A percentile compares a stretch with the other conserved stretches of the same genome.
Conservation (phyloP, 2,113 vertebrate species). For the Saccopteryx bilineata region DNA sequence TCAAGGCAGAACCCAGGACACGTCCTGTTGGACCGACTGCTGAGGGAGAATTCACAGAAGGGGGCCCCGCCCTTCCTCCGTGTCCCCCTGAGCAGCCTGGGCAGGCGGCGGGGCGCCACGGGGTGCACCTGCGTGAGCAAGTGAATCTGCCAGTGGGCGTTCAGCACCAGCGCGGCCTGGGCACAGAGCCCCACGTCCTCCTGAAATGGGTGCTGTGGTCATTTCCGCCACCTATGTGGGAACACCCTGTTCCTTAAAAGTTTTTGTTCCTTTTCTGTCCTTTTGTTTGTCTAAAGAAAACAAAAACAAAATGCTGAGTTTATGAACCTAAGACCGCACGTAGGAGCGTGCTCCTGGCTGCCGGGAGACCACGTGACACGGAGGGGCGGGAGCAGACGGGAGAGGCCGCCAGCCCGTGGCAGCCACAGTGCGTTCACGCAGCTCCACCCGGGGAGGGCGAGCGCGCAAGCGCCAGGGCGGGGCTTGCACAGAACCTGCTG, state of each 20-base stretch:
- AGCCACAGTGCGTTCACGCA: too few species aligned
- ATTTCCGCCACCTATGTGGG: background rate
- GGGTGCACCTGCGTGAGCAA: too few species aligned
- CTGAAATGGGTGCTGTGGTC: constrained; percentile 71
- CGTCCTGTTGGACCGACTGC: constrained; percentile 79
- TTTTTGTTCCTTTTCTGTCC: constrained; percentile 27
- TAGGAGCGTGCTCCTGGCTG: too few species aligned
- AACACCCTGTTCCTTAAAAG: constrained; percentile 67
- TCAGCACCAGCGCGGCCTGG: background rate
- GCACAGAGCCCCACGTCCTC: constrained; percentile 71
- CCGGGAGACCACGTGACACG: too few species aligned
- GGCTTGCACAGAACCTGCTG: background rate
- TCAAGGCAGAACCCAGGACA: constrained; percentile 63
- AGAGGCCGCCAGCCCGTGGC: too few species aligned
- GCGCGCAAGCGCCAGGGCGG: accelerated
- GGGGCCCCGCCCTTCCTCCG: constrained; percentile 67
- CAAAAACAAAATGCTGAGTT: constrained; percentile 13
- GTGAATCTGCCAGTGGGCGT: too few species aligned
- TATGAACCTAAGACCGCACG: background rate
- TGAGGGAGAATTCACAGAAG: constrained; percentile 74
- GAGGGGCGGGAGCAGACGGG: too few species aligned
- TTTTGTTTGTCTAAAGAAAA: constrained; percentile 75
- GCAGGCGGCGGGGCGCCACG: constrained; percentile 82
- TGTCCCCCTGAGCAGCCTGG: constrained; percentile 83
- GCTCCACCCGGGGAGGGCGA: too few species aligned